Evolutionary conservation across 2,797 vertebrate species (phyloP).

Genomic region (Coilia nasus): DNA sequence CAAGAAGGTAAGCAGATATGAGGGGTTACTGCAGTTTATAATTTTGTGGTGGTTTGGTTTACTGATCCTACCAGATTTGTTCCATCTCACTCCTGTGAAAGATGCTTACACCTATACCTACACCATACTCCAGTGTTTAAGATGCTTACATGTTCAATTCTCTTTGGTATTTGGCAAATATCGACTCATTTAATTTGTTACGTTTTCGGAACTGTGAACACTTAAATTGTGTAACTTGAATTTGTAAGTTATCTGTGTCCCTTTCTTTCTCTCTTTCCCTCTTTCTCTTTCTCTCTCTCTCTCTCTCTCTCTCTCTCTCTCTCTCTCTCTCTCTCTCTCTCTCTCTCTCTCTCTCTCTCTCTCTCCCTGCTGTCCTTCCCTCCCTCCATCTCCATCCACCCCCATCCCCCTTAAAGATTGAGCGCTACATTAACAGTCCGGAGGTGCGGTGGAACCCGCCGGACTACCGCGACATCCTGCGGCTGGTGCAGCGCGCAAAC

Average conservation of each 20-base stretch:
- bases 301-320: background rate
- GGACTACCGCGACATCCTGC: conserved; percentile 84
- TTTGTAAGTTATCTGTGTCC: too few species aligned
- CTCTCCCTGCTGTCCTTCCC: background rate
- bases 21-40: background rate
- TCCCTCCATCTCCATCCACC: background rate
- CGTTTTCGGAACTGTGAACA: too few species aligned
- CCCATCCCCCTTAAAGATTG: conserved; percentile 67
- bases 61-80: background rate
- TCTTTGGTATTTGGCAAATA: too few species aligned
- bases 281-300: background rate
- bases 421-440: conserved; percentile 85
- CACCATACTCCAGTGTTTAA: too few species aligned
- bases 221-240: too few species aligned
- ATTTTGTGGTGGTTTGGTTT: too few species aligned
- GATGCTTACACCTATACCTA: too few species aligned
- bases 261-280: too few species aligned
- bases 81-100: background rate
- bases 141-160: too few species aligned
- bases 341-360: background rate
- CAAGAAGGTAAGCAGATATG: conserved; percentile 66
- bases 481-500: conserved; percentile 78
- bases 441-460: conserved; percentile 79
- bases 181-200: too few species aligned
- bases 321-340: background rate